These are phyloP conservation scores for Bovichtus diacanthus DNA, from an alignment of 2,797 vertebrate genomes.

Conservation along the genomic window DNA sequence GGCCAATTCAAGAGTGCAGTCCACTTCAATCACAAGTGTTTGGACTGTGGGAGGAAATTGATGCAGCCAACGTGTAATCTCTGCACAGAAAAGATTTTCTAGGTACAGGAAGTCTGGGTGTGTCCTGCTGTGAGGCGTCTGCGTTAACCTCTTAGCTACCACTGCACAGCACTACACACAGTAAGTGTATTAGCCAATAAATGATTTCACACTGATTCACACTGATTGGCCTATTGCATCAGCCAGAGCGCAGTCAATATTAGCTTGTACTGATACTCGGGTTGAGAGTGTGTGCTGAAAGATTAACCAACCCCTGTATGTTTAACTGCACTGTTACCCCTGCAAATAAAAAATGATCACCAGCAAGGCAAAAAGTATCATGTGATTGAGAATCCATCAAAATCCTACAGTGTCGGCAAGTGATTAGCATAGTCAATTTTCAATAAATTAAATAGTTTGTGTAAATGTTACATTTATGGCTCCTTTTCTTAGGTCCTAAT, in stretches of 20 bases:
- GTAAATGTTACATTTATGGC: background rate
- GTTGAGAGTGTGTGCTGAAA: background rate
- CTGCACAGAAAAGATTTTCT: slow-evolving; percentile 25
- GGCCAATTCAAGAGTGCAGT: slow-evolving; percentile 34
- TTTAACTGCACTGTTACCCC: background rate
- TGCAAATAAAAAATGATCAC: background rate
- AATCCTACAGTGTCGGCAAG: background rate
- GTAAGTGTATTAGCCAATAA: background rate
- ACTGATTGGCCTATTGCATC: too few species aligned
- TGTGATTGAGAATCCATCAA: slow-evolving; percentile 4
- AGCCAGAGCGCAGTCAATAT: slow-evolving; percentile 1
- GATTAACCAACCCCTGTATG: background rate
- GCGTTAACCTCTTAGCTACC: slow-evolving; percentile 16
- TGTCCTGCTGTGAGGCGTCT: slow-evolving; percentile 22
- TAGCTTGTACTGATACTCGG: slow-evolving; percentile 4
- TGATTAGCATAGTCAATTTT: background rate
- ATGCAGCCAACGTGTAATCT: slow-evolving; percentile 38
- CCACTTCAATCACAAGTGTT: slow-evolving; percentile 56
- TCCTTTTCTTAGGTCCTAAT: slow-evolving; percentile 1
- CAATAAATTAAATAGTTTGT: slow-evolving; percentile 10
- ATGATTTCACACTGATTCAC: slow-evolving; percentile 11
- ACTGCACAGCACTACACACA: slow-evolving; percentile 3
- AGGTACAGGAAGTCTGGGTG: slow-evolving; percentile 17
- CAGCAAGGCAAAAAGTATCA: background rate
- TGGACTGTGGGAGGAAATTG: slow-evolving; percentile 56